phyloP scores from a whole-genome alignment of 2,113 vertebrate genomes.

The Stomatorhinus ivindoensis region DNA sequence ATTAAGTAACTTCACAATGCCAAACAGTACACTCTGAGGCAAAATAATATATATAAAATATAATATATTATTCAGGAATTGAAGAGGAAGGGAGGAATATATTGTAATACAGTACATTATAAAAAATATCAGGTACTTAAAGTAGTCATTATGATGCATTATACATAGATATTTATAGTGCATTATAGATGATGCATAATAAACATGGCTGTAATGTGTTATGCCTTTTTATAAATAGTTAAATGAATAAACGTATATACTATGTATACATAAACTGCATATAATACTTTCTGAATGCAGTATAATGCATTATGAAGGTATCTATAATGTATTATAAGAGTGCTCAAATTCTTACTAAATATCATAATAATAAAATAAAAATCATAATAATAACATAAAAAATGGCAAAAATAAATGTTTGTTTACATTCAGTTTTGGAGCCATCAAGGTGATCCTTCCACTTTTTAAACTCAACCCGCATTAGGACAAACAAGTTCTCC shows the following conservation, averaged over 20 bases:
- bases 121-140: not conserved
- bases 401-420: not conserved
- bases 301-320: no score
- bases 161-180: no score
- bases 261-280: no score
- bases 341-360: not conserved
- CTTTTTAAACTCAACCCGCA: conserved; percentile 28
- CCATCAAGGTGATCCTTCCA: conserved; percentile 30
- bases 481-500: conserved; percentile 28
- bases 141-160: no score
- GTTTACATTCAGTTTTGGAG: conserved; percentile 25
- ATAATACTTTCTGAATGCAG: no score
- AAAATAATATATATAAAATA: not conserved
- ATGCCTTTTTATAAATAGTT: no score
- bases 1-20: not conserved
- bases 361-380: not conserved
- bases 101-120: not conserved
- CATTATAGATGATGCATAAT: no score
- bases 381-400: not conserved
- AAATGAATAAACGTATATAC: no score
- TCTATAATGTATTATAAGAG: no score
- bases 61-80: not conserved
- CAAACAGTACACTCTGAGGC: not conserved
- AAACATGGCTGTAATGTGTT: no score
- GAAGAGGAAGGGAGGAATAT: not conserved